phyloP scores from a whole-genome alignment of 2,797 vertebrate species.

The Gymnothorax reevesii region DNA sequence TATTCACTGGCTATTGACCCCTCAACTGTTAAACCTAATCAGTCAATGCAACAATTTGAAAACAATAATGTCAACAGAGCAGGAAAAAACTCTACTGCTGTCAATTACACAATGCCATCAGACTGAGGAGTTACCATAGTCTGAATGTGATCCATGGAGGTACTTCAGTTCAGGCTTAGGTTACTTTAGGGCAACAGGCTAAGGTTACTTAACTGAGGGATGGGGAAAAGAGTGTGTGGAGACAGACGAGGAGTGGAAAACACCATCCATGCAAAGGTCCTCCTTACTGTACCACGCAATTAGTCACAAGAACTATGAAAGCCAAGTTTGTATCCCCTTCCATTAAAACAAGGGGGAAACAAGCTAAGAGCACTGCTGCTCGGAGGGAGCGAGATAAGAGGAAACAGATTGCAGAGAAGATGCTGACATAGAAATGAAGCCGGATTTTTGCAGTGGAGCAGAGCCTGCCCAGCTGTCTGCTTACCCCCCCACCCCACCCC shows the following conservation, averaged over 20 bases:
- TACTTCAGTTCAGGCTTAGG: constrained; percentile 33
- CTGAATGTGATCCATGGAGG: neutral
- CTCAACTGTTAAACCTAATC: constrained; percentile 25
- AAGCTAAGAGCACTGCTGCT: constrained; percentile 18
- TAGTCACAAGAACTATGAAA: constrained; percentile 33
- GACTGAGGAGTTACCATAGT: neutral
- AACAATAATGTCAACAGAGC: neutral
- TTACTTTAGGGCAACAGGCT: constrained; percentile 38
- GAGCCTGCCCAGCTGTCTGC: constrained; percentile 37
- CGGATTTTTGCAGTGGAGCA: constrained; percentile 33
- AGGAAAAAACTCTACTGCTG: constrained; percentile 1
- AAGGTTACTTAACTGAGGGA: neutral
- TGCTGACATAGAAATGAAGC: constrained; percentile 39
- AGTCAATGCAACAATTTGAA: constrained; percentile 25
- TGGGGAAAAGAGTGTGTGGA: neutral
- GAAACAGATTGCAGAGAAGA: constrained; percentile 37
- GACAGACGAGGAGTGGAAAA: neutral
- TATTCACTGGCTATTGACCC: neutral
- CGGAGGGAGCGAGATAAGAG: constrained; percentile 16
- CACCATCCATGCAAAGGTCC: constrained; percentile 11
- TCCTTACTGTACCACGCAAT: constrained; percentile 23
- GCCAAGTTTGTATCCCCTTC: neutral
- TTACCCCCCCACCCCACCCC: constrained; percentile 39
- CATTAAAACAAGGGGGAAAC: neutral
- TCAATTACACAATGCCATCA: constrained; percentile 6